Evolutionary conservation across 2,113 vertebrate species (phyloP).

Genomic region (Herpetotheres cachinnans): DNA sequence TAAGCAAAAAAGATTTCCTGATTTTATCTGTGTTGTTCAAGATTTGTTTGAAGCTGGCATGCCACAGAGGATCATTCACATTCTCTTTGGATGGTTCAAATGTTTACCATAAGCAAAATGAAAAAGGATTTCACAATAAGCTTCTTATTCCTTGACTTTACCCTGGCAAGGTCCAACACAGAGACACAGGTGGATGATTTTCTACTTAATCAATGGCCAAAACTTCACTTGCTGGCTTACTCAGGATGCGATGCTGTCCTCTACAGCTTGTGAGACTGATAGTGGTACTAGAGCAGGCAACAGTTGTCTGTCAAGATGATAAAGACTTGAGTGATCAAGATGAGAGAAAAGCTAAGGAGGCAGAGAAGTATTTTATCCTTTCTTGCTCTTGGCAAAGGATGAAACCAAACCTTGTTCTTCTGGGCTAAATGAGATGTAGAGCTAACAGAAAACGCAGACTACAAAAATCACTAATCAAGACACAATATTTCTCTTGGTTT

Average conservation of each 20-base stretch:
- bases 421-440: background rate
- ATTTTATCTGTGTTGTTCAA: background rate
- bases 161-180: background rate
- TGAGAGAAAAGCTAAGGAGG: background rate
- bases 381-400: conserved; percentile 2
- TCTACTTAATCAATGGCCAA: background rate
- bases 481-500: background rate
- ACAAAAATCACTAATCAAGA: background rate
- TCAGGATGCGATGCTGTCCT: background rate
- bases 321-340: background rate
- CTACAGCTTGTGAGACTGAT: background rate
- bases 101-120: conserved; percentile 3
- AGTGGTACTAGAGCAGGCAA: background rate
- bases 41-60: background rate
- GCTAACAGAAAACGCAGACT: background rate
- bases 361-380: background rate
- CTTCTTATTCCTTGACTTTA: background rate
- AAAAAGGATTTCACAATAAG: background rate
- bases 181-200: background rate
- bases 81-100: background rate
- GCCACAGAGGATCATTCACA: background rate
- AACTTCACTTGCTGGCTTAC: background rate
- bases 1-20: background rate
- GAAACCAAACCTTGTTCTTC: background rate
- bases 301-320: background rate